Evolutionary conservation across 1,140 invertebrate genomes (phyloP), one percentile per base, ranked within the genome.

Genomic region (Rhysida immarginata): DNA sequence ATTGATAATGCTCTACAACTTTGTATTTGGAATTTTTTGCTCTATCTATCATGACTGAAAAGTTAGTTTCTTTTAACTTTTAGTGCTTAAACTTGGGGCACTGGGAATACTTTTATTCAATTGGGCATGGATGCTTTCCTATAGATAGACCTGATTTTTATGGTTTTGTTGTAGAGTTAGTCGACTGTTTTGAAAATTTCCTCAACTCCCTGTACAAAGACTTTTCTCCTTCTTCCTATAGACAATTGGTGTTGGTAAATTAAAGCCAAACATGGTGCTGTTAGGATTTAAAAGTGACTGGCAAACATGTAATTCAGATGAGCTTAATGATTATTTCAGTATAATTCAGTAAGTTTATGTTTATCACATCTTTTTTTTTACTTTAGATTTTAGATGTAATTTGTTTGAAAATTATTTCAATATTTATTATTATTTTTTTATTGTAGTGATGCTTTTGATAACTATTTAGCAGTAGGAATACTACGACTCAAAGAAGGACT

Each of bases 241-340:
- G 75, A 81, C 83, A 0, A 80, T 81, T 21, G 91, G 91, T 13
- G 76, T 95, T 49, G 90, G 91, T 1, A 95, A 94, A 74, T 74
- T 95, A 56, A 80, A 78, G 61, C 90, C 91, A 0, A 95, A 95
- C 65, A 87, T 94, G 58, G 67, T 95, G 1, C 68, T 95, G 58
- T 81, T 94, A 80, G 75, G 75, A 20, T 77, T 67, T 58, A 75
- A 73, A 58, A 54, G 54, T 18, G 64, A 71, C 52, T 76, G 74
- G 74, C 58, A 62, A 21, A 61, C 62, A 5, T 60, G 63, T 26
- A 56, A 65, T 5, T 56, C 53, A 23, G 60, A 66, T 16, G 67
- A 70, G 44, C 51, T 76, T 3, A 44, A 65, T 2, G 68, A 73
- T 48, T 77, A 76, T 58, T 71, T 74, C 56, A 69, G 66, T 26